Percentiles rank a stretch among this genome's conserved stretches.
phyloP scores from a whole-genome alignment of 2,797 vertebrate species.

The Sparidentex hasta region DNA sequence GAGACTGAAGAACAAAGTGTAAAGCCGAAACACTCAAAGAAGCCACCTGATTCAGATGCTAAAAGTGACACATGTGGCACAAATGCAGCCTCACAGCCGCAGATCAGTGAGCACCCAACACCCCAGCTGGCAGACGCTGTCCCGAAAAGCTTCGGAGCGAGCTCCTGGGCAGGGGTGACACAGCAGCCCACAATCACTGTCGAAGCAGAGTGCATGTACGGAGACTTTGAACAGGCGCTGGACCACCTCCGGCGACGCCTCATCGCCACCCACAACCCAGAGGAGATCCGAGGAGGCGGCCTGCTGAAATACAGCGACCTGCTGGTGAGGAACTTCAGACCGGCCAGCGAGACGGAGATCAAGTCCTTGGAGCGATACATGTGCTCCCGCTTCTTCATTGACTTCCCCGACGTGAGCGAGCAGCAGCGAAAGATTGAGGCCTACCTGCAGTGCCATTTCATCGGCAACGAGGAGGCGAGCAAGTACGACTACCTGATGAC shows the following conservation, averaged over 20 bases:
- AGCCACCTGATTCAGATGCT: slow-evolving; percentile 71
- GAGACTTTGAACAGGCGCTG: slow-evolving; percentile 94
- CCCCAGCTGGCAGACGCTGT: neutral
- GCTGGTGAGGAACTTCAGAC: slow-evolving; percentile 93
- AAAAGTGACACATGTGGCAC: slow-evolving; percentile 3
- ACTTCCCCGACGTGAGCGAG: slow-evolving; percentile 94
- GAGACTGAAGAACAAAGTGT: slow-evolving; percentile 56
- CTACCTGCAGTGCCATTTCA: slow-evolving; percentile 94
- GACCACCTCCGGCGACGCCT: slow-evolving; percentile 91
- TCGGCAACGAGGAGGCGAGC: slow-evolving; percentile 92
- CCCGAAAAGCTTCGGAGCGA: slow-evolving; percentile 12
- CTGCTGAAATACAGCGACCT: slow-evolving; percentile 97
- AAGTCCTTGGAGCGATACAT: slow-evolving; percentile 97
- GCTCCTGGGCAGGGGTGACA: slow-evolving; percentile 36
- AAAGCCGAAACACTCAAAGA: slow-evolving; percentile 70
- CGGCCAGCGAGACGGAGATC: slow-evolving; percentile 92
- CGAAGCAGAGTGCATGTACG: slow-evolving; percentile 96
- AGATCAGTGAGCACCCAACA: slow-evolving; percentile 16
- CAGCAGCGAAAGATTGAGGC: slow-evolving; percentile 97
- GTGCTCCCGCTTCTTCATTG: slow-evolving; percentile 99
- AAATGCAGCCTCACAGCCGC: slow-evolving; percentile 15
- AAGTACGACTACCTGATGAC: slow-evolving; percentile 99
- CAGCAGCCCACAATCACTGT: slow-evolving; percentile 80
- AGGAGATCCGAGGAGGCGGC: slow-evolving; percentile 97
- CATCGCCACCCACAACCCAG: slow-evolving; percentile 95